A percentile compares a stretch with the other conserved stretches of the same genome.
phyloP scores from a whole-genome alignment of 2,797 vertebrate genomes.

The Pseudochirops cupreus region DNA sequence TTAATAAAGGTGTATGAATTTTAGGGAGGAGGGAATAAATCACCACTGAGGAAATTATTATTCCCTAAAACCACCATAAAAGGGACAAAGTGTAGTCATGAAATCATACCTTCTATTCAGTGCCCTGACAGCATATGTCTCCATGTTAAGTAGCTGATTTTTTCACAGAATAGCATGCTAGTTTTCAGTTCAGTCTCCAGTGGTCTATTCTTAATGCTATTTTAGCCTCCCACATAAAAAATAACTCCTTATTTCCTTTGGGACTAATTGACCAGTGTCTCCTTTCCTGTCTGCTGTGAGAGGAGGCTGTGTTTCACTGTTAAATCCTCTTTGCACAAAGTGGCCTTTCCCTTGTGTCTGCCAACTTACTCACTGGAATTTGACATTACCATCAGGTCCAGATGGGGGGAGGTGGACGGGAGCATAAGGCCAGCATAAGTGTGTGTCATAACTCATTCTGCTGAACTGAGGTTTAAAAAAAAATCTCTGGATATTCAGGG shows the following conservation, averaged over 20 bases:
- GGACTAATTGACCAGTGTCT: constrained; percentile 20
- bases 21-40: background rate
- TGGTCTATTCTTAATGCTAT: constrained; percentile 9
- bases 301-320: background rate
- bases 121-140: constrained; percentile 8
- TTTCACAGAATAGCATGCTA: constrained; percentile 12
- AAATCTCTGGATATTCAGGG: background rate
- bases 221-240: constrained; percentile 11
- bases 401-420: background rate
- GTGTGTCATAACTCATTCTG: background rate
- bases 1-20: constrained; percentile 67
- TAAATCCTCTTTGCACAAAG: background rate
- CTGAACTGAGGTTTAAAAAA: background rate
- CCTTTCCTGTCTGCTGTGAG: constrained; percentile 17
- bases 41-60: constrained; percentile 65
- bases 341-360: constrained; percentile 24
- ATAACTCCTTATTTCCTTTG: background rate
- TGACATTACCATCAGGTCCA: constrained; percentile 6
- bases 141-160: constrained; percentile 44
- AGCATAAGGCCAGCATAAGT: background rate
- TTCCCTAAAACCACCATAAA: constrained; percentile 64
- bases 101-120: constrained; percentile 54
- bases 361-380: constrained; percentile 52
- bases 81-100: constrained; percentile 9
- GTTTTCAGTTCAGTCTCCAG: constrained; percentile 33